Percentiles rank a stretch among this genome's conserved stretches.
These are phyloP conservation scores for Anorthoa munda DNA, from an alignment of 2,888 invertebrate genomes.

Conservation along the genomic window DNA sequence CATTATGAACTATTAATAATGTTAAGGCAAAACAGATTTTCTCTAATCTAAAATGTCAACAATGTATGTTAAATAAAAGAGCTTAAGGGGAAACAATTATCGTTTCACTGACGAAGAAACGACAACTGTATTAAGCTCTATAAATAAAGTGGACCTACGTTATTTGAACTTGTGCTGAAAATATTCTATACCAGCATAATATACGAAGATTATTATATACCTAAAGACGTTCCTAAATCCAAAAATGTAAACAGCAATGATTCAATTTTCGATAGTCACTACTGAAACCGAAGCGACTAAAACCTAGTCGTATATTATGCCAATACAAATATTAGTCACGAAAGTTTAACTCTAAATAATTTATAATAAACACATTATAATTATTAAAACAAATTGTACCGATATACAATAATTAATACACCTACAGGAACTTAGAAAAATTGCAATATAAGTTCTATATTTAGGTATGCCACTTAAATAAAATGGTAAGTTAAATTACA, in stretches of 20 bases:
- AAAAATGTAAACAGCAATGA: conserved; percentile 50
- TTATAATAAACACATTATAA: conserved; percentile 89
- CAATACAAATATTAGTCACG: conserved; percentile 82
- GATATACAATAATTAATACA: conserved; percentile 90
- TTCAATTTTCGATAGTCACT: conserved; percentile 43
- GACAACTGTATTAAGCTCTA: conserved; percentile 84
- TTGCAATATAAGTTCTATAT: conserved; percentile 91
- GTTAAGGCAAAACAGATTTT: conserved; percentile 90
- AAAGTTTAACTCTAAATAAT: conserved; percentile 88
- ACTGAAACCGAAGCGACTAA: conserved; percentile 50
- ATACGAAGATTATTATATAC: conserved; percentile 68
- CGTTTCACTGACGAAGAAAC: conserved; percentile 78
- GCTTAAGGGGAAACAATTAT: conserved; percentile 82
- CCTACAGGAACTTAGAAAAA: conserved; percentile 91
- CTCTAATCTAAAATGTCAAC: conserved; percentile 90
- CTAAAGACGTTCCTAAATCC: conserved; percentile 51
- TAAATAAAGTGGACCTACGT: conserved; percentile 89
- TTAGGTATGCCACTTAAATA: conserved; percentile 90
- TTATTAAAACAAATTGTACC: conserved; percentile 90
- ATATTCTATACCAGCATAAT: conserved; percentile 84
- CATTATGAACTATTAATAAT: conserved; percentile 88
- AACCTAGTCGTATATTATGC: conserved; percentile 78
- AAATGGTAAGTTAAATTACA: conserved; percentile 81
- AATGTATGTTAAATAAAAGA: conserved; percentile 90
- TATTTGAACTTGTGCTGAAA: conserved; percentile 90